Evolutionary conservation across 2,113 vertebrate genomes (phyloP), one percentile per base, ranked within the genome.

Genomic region (Rhinolophus sinicus): DNA sequence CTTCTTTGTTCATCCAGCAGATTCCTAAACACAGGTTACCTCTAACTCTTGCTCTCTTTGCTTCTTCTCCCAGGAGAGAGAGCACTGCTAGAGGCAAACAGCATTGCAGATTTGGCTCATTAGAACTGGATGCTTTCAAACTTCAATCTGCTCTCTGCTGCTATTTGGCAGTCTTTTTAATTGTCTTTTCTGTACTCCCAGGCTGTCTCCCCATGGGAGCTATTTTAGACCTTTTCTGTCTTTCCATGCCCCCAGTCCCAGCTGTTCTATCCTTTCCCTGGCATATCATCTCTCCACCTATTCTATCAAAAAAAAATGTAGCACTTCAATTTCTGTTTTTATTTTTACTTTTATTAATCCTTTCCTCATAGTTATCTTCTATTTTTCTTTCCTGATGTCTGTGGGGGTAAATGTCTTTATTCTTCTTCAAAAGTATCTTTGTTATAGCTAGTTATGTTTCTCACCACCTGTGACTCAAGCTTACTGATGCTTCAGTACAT

Each of bases 21-120:
- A 77, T 72, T 93, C 47, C 72, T 82, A 78, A 88, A 58, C 18
- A 28, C 73, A 82, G 78, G 82, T 64, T 93, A 83, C 78, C 86
- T 93, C 77, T 93, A 50, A 70, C 67, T 93, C 83, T 88, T 89
- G 73, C 52, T 96, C 88, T 91, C 82, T 93, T 78, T 70, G 73
- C 86, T 65, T 1, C 85, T 93, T 82, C 78, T 97, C 97, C 86
- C 97, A 80, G 73, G 95, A 93, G 97, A 94, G 84, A 83, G 62
- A 96, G 22, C 82, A 28, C 91, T 97, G 91, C 96, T 97, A 76
- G 97, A 86, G 73, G 89, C 94, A 97, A 97, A 94, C 94, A 97
- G 96, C 82, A 80, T 64, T 96, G 93, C 96, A 97, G 97, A 98
- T 97, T 98, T 97, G 97, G 93, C 97, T 98, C 97, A 97, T 98